Percentiles rank a stretch among this genome's conserved stretches.
These are phyloP conservation scores for Meles meles DNA, from an alignment of 2,113 vertebrate genomes.

Conservation along the genomic window DNA sequence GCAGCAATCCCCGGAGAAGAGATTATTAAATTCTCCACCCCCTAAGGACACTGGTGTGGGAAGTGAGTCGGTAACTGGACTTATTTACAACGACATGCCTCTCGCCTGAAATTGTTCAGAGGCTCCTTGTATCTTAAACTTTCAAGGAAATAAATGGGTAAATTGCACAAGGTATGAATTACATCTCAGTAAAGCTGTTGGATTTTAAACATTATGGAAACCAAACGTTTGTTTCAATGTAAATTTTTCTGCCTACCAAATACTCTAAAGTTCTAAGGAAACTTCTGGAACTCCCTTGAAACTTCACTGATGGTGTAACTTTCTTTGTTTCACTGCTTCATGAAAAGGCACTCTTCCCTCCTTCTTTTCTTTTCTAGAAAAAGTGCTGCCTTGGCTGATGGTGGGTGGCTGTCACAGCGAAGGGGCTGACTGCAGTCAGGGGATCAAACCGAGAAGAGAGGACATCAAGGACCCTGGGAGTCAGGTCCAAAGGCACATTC, in stretches of 20 bases:
- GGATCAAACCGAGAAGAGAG: neutral
- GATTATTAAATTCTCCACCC: neutral
- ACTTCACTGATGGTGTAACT: neutral
- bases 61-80: neutral
- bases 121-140: neutral
- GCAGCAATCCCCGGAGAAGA: too few species aligned
- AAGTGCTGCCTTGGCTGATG: neutral
- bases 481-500: neutral
- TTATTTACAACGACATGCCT: rapidly evolving
- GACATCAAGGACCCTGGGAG: rapidly evolving
- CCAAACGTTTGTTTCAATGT: neutral
- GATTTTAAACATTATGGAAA: neutral
- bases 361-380: neutral
- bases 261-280: neutral
- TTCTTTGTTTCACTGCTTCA: neutral
- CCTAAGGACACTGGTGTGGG: rapidly evolving
- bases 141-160: neutral
- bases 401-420: rapidly evolving
- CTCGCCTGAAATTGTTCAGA: neutral
- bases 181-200: neutral
- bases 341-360: neutral
- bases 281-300: neutral
- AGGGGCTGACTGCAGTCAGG: rapidly evolving
- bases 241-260: neutral
- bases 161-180: rapidly evolving